Base-by-base conservation (phyloP, 2,113 vertebrate genomes). In the Lophura nycthemera region DNA sequence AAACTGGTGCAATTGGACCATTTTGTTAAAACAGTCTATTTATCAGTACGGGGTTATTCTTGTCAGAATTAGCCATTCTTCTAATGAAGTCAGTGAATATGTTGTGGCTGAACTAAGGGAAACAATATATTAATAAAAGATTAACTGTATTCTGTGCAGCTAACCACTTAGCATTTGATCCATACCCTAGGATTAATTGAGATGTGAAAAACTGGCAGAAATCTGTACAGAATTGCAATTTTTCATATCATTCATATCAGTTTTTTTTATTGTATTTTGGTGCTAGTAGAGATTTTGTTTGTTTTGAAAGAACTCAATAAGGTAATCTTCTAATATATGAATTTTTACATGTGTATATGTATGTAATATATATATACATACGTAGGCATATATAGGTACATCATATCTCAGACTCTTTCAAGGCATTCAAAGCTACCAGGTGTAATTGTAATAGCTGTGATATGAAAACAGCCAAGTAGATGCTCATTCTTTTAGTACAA, bases 91-190 rank as follows among this genome's bases (percentile, higher is more conserved):
- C n/a, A 56, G 8, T 76, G 64, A 86, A 69, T 63, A 42, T 40
- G 4, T 50, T 43, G 14, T 45, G 65, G 70, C 75, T 67, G 38
- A 85, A 82, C 64, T n/a, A 32, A 85, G 32, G 40, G 69, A 50
- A 30, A 47, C 40, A 36, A 65, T 70, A 11, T 36, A 69, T 90
- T 60, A 85, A 82, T 88, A 84, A 90, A 82, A 90, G 54, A 87
- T 78, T 30, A 87, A 59, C 8, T 47, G 38, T 27, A 17, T 43
- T 76, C 54, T 57, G 6, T 73, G 64, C 38, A 83, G 42, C 40
- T 87, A 66, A 29, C 6, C 79, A 38, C 2, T 75, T 47, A 87
- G 20, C 40, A 70, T 73, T 91, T 61, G 48, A 38, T 84, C 50
- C 50, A 50, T 36, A 63, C 2, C 16, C 20, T 29, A 66, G 47